These are phyloP conservation scores for Parnassius apollo DNA, from an alignment of 2,888 invertebrate species.

Conservation along the genomic window DNA sequence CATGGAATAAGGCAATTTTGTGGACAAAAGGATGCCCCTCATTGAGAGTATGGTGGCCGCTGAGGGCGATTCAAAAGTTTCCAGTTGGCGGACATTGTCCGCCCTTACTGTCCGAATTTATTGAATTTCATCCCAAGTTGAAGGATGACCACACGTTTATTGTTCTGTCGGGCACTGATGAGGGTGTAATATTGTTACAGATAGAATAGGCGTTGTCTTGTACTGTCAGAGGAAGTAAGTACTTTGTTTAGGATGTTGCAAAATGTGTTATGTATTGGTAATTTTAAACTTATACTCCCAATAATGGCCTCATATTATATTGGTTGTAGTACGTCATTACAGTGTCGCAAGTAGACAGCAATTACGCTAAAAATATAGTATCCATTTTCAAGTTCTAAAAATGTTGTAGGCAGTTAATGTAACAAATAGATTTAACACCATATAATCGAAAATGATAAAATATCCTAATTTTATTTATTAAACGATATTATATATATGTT, in stretches of 20 bases:
- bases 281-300: no score
- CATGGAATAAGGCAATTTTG: slow-evolving; percentile 75
- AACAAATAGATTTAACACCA: not conserved
- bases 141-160: slow-evolving; percentile 72
- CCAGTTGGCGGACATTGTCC: slow-evolving; percentile 57
- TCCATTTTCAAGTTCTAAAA: no score
- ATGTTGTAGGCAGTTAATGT: no score
- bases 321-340: no score
- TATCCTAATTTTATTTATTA: not conserved
- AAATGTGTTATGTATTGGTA: not conserved
- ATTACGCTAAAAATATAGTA: no score
- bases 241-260: not conserved
- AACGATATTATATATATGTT: slow-evolving; percentile 11
- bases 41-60: slow-evolving; percentile 43
- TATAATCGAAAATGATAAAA: not conserved
- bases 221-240: not conserved
- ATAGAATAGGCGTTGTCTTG: slow-evolving; percentile 33
- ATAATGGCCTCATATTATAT: no score
- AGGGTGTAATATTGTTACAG: slow-evolving; percentile 57
- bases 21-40: slow-evolving; percentile 72
- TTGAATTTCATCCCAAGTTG: slow-evolving; percentile 65
- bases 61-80: slow-evolving; percentile 75
- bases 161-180: slow-evolving; percentile 65
- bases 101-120: slow-evolving; percentile 65
- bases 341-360: no score